Base-by-base conservation (phyloP, 2,797 vertebrate species). In the Natrix natrix region DNA sequence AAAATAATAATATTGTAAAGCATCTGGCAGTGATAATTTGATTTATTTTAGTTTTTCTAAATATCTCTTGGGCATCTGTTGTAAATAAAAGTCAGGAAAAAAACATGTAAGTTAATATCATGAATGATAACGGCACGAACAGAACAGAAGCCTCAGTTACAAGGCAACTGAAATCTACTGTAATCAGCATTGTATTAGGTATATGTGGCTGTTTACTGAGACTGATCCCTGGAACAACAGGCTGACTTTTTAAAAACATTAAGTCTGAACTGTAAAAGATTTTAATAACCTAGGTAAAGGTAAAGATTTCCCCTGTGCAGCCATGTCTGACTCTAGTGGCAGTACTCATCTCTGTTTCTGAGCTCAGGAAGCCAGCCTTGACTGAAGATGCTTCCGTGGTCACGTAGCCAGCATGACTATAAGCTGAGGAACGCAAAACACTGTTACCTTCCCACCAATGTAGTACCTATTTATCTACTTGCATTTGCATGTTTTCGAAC, bases 1-100 rank as follows among this genome's bases (percentile, higher is more conserved):
- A 86, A 94, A 93, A 95, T 92, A 94, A 96, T 95, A 96, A 83
- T 86, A 93, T 93, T 96, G 96, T 95, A 95, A 83, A 96, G 91
- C 95, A 95, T 95, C 93, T 95, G 95, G 54, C 92, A 93, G 37
- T 95, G 95, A 97, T 96, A 93, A 96, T 96, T 96, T 96, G 94
- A 96, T 97, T 97, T 95, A 92, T 95, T 66, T 90, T 69, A 28
- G 12, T 87, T 87, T 87, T 26, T 74, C n/a, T 11, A 14, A 43
- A 60, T 48, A 88, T 86, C 89, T 96, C 91, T 93, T 91, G 91
- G 95, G 94, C 94, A 95, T 88, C 52, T 90, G 88, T 94, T 0
- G 0, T 92, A 96, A 96, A 94, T 66, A 22, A 94, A 96, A 94
- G 95, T 94, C n/a, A 94, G 92, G 86, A 54, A 89, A 96, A 86